Conservation (phyloP, 2,113 vertebrate species). For the Cathartes aura region DNA sequence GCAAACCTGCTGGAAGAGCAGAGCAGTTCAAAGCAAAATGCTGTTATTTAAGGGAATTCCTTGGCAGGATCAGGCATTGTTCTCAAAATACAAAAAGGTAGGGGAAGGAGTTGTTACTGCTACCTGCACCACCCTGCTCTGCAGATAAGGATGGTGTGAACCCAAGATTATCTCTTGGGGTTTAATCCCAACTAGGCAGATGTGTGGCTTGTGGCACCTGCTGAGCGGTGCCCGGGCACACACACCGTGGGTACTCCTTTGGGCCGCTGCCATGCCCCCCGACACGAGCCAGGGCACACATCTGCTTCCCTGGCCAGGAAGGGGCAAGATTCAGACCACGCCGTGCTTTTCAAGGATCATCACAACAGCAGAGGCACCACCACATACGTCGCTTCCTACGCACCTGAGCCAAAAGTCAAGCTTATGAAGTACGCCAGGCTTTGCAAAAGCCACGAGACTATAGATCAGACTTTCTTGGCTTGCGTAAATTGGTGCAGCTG, state of each 20-base stretch:
- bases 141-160: not conserved
- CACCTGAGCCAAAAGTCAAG: not conserved
- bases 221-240: accelerated
- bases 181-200: not conserved
- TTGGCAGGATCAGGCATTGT: accelerated
- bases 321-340: not conserved
- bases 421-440: accelerated
- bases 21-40: not conserved
- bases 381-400: accelerated
- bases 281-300: accelerated
- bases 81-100: not conserved
- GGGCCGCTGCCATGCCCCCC: not conserved
- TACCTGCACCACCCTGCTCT: not conserved
- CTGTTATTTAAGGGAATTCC: not conserved
- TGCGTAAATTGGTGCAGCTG: accelerated
- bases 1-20: not conserved
- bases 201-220: accelerated
- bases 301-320: not conserved
- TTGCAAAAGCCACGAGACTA: not conserved
- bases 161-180: not conserved
- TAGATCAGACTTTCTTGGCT: not conserved
- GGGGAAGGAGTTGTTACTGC: not conserved
- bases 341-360: not conserved
- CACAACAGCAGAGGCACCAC: not conserved
- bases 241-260: not conserved